Evolutionary conservation across 2,888 invertebrate genomes (phyloP), one percentile per base, ranked within the genome.

Genomic region (Belgica antarctica): DNA sequence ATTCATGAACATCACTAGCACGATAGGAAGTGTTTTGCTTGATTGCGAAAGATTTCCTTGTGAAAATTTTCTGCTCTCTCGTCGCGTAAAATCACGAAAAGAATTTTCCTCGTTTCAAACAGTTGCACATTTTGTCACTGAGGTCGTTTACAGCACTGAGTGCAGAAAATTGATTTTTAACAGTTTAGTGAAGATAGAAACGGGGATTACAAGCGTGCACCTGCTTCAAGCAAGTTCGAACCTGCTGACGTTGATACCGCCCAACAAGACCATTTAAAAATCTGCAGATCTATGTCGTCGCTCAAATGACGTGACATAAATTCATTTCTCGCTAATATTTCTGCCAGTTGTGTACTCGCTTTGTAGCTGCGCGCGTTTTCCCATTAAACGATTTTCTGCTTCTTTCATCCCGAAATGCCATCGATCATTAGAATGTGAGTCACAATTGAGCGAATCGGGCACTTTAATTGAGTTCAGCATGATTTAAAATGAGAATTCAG

Each of bases 71-170:
- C 17, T 52, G 5, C 12, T 52, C 46, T 5, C 15, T 10, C 15
- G 7, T 46, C 52, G 22, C 17, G 12, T 8, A 31, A 31, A 31
- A 31, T 31, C 5, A 22, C 52, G 17, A 17, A 52, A 52, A 52
- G 4, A 52, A 22, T 19, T 19, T 22, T 22, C 22, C 52, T 52
- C 52, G 22, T n/a, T 19, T 52, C 19, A n/a, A n/a, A n/a, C n/a
- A n/a, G n/a, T n/a, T 19, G 52, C 22, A 22, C 52, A 52, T 8
- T 59, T 59, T 59, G 59, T 59, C 57, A 57, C 57, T 57, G 59
- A 59, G 59, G 59, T 59, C 27, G 22, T 59, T 59, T 59, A 59
- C 59, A 27, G 25, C 15, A 27, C 27, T 12, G 12, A 5, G 24
- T 52, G 19, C 10, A 10, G 34, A 34, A 34, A 34, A 52, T 52